phyloP scores from a whole-genome alignment of 1,140 invertebrate genomes.

The Atta colombica region DNA sequence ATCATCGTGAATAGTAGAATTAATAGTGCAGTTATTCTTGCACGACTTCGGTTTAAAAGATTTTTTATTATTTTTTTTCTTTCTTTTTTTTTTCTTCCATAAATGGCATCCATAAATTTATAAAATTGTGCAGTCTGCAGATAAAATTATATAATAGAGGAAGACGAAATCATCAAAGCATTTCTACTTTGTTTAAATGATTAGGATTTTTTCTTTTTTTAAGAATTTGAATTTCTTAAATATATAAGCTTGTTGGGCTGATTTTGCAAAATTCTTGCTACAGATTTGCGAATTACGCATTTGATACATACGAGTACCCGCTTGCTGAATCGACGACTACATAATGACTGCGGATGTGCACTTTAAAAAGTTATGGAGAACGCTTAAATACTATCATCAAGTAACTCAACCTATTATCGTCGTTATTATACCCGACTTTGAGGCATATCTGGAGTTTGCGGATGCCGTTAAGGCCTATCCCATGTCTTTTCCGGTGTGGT shows the following conservation, averaged over 20 bases:
- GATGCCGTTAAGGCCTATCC: background rate
- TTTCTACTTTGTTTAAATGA: too few relatives aligned
- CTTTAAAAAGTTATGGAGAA: background rate
- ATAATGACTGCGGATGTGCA: slow-evolving; percentile 20
- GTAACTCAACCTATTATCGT: slow-evolving; percentile 47
- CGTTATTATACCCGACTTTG: slow-evolving; percentile 7
- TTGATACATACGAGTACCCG: slow-evolving; percentile 8
- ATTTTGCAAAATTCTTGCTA: background rate
- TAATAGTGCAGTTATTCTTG: background rate
- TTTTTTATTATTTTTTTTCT: background rate
- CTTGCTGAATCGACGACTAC: background rate
- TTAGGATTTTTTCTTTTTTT: background rate
- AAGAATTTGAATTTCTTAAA: background rate
- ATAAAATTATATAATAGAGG: background rate
- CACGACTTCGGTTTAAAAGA: background rate
- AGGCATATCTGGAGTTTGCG: slow-evolving; percentile 16
- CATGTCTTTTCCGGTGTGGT: slow-evolving; percentile 61
- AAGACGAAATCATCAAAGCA: background rate
- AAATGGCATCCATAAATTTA: background rate
- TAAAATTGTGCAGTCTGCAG: background rate
- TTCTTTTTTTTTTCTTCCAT: background rate
- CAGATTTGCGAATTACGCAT: slow-evolving; percentile 35
- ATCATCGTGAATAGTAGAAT: background rate
- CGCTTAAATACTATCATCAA: background rate
- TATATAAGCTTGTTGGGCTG: background rate